A percentile compares a stretch with the other conserved stretches of the same genome.
Evolutionary conservation across 2,113 vertebrate genomes (phyloP).

Genomic region (Aythya baeri): DNA sequence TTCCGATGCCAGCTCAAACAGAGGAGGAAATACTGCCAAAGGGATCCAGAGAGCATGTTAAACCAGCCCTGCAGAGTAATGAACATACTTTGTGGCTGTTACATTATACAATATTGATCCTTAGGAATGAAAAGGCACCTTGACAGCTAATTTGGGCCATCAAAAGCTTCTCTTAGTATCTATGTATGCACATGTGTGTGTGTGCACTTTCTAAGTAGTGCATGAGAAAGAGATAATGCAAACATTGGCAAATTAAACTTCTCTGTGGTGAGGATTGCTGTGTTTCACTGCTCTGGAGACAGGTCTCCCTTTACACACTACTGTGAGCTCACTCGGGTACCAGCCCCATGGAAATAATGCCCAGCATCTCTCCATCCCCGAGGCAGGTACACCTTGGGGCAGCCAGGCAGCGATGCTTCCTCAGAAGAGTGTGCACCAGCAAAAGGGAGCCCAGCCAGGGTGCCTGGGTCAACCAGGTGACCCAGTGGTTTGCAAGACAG

Average conservation of each 20-base stretch:
- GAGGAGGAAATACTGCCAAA: constrained; percentile 57
- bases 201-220: background rate
- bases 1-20: constrained; percentile 55
- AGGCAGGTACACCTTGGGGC: background rate
- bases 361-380: background rate
- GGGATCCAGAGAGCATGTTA: constrained; percentile 37
- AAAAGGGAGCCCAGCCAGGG: background rate
- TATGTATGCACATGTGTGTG: background rate
- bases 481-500: background rate
- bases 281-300: background rate
- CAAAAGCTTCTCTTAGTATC: background rate
- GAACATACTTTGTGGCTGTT: constrained; percentile 22
- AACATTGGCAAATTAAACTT: background rate
- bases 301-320: background rate
- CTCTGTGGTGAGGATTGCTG: background rate
- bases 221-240: background rate
- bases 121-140: background rate
- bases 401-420: background rate
- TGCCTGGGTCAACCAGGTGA: background rate
- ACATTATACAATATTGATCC: constrained; percentile 24
- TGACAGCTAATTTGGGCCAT: background rate
- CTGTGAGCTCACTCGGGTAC: accelerated
- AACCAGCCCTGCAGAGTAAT: constrained; percentile 47
- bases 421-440: accelerated
- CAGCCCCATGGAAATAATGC: background rate